Evolutionary conservation across 2,113 vertebrate species (phyloP).

Genomic region (Rousettus leschenaultii): DNA sequence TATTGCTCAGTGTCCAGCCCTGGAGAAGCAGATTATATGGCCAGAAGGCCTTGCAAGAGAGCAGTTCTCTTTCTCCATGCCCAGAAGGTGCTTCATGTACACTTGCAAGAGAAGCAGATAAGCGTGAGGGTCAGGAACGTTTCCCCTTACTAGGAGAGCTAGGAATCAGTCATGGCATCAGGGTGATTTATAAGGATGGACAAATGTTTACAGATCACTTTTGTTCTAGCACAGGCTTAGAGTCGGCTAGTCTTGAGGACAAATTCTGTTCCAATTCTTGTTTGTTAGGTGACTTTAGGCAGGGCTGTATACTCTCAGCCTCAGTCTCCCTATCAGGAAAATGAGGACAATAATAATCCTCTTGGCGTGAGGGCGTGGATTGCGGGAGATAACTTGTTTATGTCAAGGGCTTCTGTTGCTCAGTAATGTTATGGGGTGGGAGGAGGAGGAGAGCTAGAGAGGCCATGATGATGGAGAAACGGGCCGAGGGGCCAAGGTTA

Average conservation of each 20-base stretch:
- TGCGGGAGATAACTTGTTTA: neutral
- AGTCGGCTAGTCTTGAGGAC: neutral
- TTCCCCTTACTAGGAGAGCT: neutral
- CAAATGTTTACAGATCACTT: neutral
- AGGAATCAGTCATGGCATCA: neutral
- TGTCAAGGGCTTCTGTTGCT: neutral
- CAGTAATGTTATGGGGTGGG: neutral
- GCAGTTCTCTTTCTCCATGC: neutral
- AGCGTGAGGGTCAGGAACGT: neutral
- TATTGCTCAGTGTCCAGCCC: neutral
- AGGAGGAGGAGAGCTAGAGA: neutral
- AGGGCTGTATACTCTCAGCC: neutral
- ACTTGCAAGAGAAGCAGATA: neutral
- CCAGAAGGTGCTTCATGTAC: neutral
- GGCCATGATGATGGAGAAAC: neutral
- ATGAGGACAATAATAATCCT: neutral
- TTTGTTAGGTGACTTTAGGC: neutral
- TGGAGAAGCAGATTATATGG: neutral
- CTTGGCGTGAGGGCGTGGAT: neutral
- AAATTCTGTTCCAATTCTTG: neutral
- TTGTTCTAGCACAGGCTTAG: neutral
- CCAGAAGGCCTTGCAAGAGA: neutral
- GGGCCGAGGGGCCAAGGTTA: neutral
- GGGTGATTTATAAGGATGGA: too few relatives aligned
- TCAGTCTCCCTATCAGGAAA: neutral